A percentile compares a stretch with the other conserved stretches of the same genome.
phyloP scores from a whole-genome alignment of 2,888 invertebrate species.

The Palloptera scutellata region DNA sequence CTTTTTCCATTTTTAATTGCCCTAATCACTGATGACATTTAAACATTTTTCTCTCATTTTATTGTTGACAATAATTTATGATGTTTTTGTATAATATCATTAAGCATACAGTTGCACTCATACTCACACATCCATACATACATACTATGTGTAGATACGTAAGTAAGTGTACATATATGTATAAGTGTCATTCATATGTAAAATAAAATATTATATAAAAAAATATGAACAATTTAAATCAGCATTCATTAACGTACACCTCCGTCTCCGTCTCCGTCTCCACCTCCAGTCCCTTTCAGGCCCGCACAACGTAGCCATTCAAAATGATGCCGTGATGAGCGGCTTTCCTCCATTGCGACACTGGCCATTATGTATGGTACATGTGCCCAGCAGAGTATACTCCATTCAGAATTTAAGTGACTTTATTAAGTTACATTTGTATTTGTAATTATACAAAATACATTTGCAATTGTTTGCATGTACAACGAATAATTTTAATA shows the following conservation, averaged over 20 bases:
- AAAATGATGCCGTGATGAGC: too few species aligned
- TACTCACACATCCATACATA: not conserved
- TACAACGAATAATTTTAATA: too few species aligned
- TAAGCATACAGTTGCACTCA: not conserved
- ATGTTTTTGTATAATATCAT: slow-evolving; percentile 15
- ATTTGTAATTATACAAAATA: slow-evolving; percentile 47
- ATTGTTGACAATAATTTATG: slow-evolving; percentile 17
- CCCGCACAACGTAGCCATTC: too few species aligned
- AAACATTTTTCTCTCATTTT: slow-evolving; percentile 2
- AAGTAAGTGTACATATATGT: too few species aligned
- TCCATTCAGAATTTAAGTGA: slow-evolving; percentile 24
- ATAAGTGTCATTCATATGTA: not conserved
- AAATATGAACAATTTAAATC: slow-evolving; percentile 11
- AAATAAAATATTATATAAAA: not conserved
- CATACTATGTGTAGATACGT: too few species aligned
- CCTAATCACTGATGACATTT: slow-evolving; percentile 23
- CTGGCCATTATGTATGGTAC: not conserved
- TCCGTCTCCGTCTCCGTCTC: too few species aligned
- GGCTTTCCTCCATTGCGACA: not conserved
- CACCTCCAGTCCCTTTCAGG: too few species aligned
- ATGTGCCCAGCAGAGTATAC: not conserved
- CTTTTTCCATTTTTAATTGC: slow-evolving; percentile 13
- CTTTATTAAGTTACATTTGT: slow-evolving; percentile 49
- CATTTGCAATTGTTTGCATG: too few species aligned
- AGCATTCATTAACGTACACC: slow-evolving; percentile 14